Base-by-base conservation (phyloP, 1,140 invertebrate genomes). In the Pseudobourletiella spinata region DNA sequence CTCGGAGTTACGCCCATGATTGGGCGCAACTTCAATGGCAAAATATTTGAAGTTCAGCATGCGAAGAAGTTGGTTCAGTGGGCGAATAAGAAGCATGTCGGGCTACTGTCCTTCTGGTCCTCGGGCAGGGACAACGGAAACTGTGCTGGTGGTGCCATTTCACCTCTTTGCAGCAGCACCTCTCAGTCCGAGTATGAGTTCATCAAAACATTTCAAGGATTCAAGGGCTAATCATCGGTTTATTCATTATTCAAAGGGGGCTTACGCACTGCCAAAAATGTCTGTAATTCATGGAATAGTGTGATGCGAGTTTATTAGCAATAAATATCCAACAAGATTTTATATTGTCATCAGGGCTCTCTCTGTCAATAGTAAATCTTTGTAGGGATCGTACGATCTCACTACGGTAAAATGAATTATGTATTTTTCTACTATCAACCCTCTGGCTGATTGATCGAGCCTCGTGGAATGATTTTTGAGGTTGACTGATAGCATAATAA, bases 21-120 rank as follows among this genome's bases (percentile, higher is more conserved):
- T 54, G 70, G 70, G 18, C 54, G 68, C 14, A 72, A 72, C 57
- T 71, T 66, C 50, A 72, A 70, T 59, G 67, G 71, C n/a, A 64
- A 66, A 51, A 59, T 66, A 2, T 71, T 71, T 26, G 54, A 66
- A 30, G 16, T 63, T 1, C 24, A 46, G 11, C 57, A 70, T 59
- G 71, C 64, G 11, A 55, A 51, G 32, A 66, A 64, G 55, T 29
- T 72, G 15, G 68, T 71, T 0, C 54, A 68, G 4, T 72, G 70
- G 68, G 68, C 71, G 2, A 70, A 68, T 15, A 18, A 39, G n/a
- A 65, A 69, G 18, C 46, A 57, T 8, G 66, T 72, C 59, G 71
- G 71, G 20, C 46, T 70, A 69, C 48, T 72, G 3, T 59, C 70
- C 2, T 72, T 70, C 32, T 72, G 71, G 71, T 70, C 68, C 4